Conservation (phyloP, 1,140 invertebrate species). For the Drosophila tristis region DNA sequence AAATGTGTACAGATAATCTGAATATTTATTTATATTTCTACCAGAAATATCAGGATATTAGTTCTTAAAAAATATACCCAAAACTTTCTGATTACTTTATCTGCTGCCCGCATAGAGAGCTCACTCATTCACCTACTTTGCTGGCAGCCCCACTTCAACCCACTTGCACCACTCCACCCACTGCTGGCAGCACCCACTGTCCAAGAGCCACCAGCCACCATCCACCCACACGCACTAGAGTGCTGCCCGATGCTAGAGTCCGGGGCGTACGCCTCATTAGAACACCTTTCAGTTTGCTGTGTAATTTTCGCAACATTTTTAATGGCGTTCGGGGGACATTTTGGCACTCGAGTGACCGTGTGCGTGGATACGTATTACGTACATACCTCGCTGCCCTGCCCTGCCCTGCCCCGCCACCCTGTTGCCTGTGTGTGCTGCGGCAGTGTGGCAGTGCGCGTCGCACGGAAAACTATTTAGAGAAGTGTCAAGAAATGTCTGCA, state of each 20-base stretch:
- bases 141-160: background rate
- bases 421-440: slow-evolving; percentile 26
- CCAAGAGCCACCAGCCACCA: slow-evolving; percentile 26
- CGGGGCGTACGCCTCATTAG: slow-evolving; percentile 78
- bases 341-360: slow-evolving; percentile 81
- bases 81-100: slow-evolving; percentile 40
- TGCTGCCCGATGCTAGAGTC: slow-evolving; percentile 27
- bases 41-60: too few species aligned
- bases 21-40: too few species aligned
- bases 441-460: slow-evolving; percentile 41
- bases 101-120: slow-evolving; percentile 34
- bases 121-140: slow-evolving; percentile 42
- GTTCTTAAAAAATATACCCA: background rate
- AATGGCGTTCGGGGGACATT: slow-evolving; percentile 80
- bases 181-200: background rate
- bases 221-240: slow-evolving; percentile 10
- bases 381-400: background rate
- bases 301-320: slow-evolving; percentile 82
- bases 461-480: slow-evolving; percentile 83
- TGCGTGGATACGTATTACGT: slow-evolving; percentile 34
- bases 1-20: too few species aligned
- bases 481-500: slow-evolving; percentile 83
- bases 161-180: slow-evolving; percentile 11
- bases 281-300: slow-evolving; percentile 81
- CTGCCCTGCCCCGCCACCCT: slow-evolving; percentile 8